Percentiles rank a stretch among this genome's conserved stretches.
phyloP scores from a whole-genome alignment of 1,140 invertebrate genomes.

The Bradysia coprophila region DNA sequence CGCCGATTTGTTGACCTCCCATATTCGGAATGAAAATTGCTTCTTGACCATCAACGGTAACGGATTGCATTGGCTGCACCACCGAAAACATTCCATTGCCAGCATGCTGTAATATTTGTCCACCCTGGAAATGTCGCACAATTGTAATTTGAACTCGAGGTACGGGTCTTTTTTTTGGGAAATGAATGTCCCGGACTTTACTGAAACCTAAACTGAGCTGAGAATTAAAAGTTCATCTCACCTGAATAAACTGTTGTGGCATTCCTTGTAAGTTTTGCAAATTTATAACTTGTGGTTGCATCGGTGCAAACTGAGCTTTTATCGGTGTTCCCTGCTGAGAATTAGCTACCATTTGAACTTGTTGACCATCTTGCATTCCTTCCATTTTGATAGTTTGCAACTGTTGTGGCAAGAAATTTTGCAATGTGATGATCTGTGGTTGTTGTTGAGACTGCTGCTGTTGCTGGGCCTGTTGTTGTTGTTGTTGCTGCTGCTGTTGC shows the following conservation, averaged over 20 bases:
- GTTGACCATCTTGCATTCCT: background rate
- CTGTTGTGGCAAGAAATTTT: constrained; percentile 27
- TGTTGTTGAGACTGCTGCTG: constrained; percentile 24
- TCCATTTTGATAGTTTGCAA: background rate
- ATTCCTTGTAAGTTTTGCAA: constrained; percentile 17
- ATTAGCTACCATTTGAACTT: background rate
- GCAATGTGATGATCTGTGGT: constrained; percentile 31
- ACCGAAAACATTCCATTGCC: constrained; percentile 21
- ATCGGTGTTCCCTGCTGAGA: background rate
- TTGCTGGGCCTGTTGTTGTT: constrained; percentile 25
- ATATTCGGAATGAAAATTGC: constrained; percentile 63
- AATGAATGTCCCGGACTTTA: too few relatives aligned
- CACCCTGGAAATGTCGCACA: too few relatives aligned
- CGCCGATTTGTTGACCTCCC: constrained; percentile 12
- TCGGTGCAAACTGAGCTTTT: background rate
- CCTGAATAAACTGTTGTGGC: constrained; percentile 12
- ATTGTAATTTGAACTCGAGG: too few relatives aligned
- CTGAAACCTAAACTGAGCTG: too few relatives aligned
- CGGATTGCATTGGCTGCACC: constrained; percentile 53
- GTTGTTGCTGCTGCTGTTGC: constrained; percentile 28
- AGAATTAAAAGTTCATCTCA: too few relatives aligned
- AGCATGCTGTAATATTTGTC: constrained; percentile 3
- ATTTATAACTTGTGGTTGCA: constrained; percentile 4
- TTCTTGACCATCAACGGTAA: constrained; percentile 84
- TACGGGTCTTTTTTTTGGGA: too few relatives aligned